phyloP scores from a whole-genome alignment of 1,140 invertebrate species.

The Mizuhopecten yessoensis region DNA sequence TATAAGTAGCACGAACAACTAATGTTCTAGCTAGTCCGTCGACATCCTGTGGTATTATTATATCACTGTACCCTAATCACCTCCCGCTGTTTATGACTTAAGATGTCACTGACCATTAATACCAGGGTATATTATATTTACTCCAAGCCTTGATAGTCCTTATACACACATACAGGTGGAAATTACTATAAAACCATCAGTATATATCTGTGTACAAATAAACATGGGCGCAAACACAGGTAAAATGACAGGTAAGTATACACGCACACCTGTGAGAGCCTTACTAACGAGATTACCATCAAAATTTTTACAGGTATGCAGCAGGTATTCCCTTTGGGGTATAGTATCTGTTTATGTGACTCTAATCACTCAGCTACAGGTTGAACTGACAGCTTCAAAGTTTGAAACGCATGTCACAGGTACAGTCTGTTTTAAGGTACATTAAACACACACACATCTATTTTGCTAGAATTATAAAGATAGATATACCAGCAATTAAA shows the following conservation, averaged over 20 bases:
- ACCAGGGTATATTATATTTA: too few relatives aligned
- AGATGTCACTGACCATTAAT: too few relatives aligned
- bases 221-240: background rate
- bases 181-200: background rate
- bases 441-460: too few relatives aligned
- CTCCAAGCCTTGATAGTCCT: too few relatives aligned
- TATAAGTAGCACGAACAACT: too few relatives aligned
- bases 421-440: too few relatives aligned
- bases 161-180: background rate
- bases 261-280: conserved; percentile 11
- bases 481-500: too few relatives aligned
- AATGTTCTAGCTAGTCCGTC: too few relatives aligned
- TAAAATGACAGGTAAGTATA: background rate
- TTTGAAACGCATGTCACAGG: background rate
- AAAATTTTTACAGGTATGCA: background rate
- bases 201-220: background rate
- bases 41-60: too few relatives aligned
- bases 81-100: too few relatives aligned
- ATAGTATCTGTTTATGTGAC: background rate
- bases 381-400: background rate
- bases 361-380: conserved; percentile 3
- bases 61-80: too few relatives aligned
- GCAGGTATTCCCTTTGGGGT: conserved; percentile 24
- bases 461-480: too few relatives aligned
- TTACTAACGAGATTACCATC: conserved; percentile 38